Evolutionary conservation across 53 echinoderm and acorn worm genomes (phyloP).

Genomic region (Arbacia lixula): DNA sequence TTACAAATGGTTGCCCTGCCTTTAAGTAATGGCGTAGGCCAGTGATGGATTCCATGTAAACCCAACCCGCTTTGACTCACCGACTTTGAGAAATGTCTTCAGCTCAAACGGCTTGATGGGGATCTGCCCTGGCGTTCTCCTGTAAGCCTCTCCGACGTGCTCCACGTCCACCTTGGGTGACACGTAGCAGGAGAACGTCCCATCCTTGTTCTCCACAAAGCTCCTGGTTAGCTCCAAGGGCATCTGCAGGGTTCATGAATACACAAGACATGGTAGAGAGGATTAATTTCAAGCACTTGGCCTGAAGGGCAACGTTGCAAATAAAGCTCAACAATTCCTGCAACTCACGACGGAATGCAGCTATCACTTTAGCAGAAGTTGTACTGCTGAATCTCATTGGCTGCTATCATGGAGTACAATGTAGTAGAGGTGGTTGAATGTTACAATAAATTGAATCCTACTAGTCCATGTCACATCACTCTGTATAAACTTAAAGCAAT

Average conservation of each 20-base stretch:
- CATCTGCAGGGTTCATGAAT: slow-evolving; percentile 58
- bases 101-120: slow-evolving; percentile 97
- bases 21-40: no score
- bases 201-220: slow-evolving; percentile 89
- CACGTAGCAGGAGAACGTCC: slow-evolving; percentile 62
- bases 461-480: no score
- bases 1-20: no score
- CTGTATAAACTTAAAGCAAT: no score
- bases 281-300: no score
- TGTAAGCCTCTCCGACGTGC: slow-evolving; percentile 71
- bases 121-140: slow-evolving; percentile 82
- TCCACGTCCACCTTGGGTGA: slow-evolving; percentile 70
- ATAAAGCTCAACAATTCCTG: no score
- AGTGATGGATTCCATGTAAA: no score
- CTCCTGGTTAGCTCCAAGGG: slow-evolving; percentile 84
- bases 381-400: not conserved
- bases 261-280: no score
- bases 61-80: no score
- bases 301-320: no score
- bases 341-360: no score
- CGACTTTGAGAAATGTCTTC: slow-evolving; percentile 97
- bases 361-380: not conserved
- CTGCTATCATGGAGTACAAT: not conserved
- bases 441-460: no score
- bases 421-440: not conserved